These are phyloP conservation scores for Stomorhina lunata DNA, from an alignment of 2,888 invertebrate species.

Conservation along the genomic window DNA sequence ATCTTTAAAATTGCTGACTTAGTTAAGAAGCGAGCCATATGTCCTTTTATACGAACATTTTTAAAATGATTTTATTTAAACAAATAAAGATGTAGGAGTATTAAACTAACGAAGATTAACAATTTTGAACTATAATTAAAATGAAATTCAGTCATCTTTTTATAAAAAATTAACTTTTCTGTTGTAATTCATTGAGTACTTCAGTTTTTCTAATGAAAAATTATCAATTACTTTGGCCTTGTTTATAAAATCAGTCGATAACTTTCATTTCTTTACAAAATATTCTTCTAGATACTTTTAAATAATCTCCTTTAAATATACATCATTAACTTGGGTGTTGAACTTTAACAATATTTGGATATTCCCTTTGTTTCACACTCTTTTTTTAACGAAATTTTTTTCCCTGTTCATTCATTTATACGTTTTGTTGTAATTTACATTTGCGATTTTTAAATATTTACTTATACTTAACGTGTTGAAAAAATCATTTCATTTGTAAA, in stretches of 20 bases:
- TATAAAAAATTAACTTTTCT: background rate
- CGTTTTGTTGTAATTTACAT: constrained; percentile 10
- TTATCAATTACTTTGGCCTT: background rate
- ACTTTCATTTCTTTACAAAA: background rate
- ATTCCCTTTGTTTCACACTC: constrained; percentile 33
- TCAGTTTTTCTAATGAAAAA: background rate
- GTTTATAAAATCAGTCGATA: background rate
- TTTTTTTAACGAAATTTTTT: background rate
- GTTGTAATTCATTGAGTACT: background rate
- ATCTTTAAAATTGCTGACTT: background rate
- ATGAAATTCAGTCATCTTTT: no score
- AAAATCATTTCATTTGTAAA: constrained; percentile 55
- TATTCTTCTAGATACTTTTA: background rate
- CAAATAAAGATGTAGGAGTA: no score
- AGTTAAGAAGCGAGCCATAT: background rate
- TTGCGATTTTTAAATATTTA: constrained; percentile 45
- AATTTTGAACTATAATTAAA: no score
- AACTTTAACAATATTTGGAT: constrained; percentile 24
- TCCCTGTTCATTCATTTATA: background rate
- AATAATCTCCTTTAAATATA: background rate
- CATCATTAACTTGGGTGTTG: background rate
- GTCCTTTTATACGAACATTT: background rate
- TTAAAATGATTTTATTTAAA: no score
- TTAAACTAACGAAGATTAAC: no score
- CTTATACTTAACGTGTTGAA: constrained; percentile 48